A percentile compares a stretch with the other conserved stretches of the same genome.
phyloP scores from a whole-genome alignment of 2,888 invertebrate species.

The Agrotis clavis region DNA sequence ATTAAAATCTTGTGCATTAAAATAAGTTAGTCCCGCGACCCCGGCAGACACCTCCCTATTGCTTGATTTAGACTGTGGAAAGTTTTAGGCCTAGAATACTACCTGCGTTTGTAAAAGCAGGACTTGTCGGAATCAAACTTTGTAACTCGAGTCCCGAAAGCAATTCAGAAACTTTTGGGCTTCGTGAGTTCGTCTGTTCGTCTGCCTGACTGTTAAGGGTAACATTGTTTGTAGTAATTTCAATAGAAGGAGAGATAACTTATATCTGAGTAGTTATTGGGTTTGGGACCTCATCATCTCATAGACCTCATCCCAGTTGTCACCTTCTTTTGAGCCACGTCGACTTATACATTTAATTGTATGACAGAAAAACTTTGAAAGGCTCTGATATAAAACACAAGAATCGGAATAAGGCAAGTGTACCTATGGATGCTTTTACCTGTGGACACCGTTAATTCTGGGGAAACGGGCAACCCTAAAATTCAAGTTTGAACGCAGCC shows the following conservation, averaged over 20 bases:
- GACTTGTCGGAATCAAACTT: neutral
- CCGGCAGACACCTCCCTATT: too few relatives aligned
- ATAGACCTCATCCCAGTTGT: neutral
- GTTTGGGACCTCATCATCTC: neutral
- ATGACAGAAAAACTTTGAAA: neutral
- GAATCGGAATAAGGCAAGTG: neutral
- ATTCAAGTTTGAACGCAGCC: too few relatives aligned
- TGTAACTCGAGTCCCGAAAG: neutral
- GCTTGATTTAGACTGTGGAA: neutral
- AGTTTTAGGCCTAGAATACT: neutral
- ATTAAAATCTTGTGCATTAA: too few relatives aligned
- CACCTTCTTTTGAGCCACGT: neutral
- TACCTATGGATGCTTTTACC: too few relatives aligned
- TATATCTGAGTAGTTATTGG: neutral
- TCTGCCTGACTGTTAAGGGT: neutral
- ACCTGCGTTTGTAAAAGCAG: neutral
- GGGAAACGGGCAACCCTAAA: too few relatives aligned
- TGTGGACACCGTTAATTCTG: too few relatives aligned
- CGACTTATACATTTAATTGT: neutral
- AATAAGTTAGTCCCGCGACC: too few relatives aligned
- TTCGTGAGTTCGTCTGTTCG: slow-evolving; percentile 4
- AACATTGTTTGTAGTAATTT: slow-evolving; percentile 13
- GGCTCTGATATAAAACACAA: neutral
- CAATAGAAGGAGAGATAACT: neutral
- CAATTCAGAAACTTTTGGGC: slow-evolving; percentile 19